phyloP scores from a whole-genome alignment of 2,113 vertebrate genomes.

The Rousettus leschenaultii region DNA sequence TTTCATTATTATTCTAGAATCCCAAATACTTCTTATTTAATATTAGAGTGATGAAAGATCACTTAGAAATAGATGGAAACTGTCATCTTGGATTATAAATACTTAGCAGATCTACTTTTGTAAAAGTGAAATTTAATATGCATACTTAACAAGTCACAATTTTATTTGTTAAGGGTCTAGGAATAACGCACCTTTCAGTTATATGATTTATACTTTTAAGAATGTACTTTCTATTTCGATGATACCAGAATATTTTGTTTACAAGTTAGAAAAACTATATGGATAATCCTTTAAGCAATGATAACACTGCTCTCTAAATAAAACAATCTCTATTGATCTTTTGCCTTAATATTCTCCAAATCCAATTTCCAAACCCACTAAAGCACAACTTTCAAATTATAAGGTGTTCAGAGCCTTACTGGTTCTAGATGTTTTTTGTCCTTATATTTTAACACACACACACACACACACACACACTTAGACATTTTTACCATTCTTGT shows the following conservation, averaged over 20 bases:
- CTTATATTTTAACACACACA: neutral
- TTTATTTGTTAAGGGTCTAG: neutral
- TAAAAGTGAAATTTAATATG: neutral
- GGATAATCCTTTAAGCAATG: constrained; percentile 61
- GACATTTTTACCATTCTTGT: neutral
- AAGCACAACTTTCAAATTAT: constrained; percentile 71
- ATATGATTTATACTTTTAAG: constrained; percentile 47
- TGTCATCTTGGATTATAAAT: neutral
- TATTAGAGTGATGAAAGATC: neutral
- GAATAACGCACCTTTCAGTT: neutral
- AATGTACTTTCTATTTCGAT: neutral
- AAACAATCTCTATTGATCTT: constrained; percentile 79
- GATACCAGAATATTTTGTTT: constrained; percentile 38
- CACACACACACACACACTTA: neutral
- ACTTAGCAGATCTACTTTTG: neutral
- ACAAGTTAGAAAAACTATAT: constrained; percentile 55
- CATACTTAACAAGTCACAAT: neutral
- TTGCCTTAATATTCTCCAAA: constrained; percentile 75
- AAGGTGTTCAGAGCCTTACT: constrained; percentile 58
- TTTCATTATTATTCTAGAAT: neutral
- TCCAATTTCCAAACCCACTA: constrained; percentile 74
- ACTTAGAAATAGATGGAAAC: neutral
- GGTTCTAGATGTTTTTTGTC: constrained; percentile 44
- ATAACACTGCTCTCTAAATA: constrained; percentile 71
- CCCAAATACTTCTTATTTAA: neutral